phyloP scores from a whole-genome alignment of 2,797 vertebrate genomes.

The Anabacerthia variegaticeps region DNA sequence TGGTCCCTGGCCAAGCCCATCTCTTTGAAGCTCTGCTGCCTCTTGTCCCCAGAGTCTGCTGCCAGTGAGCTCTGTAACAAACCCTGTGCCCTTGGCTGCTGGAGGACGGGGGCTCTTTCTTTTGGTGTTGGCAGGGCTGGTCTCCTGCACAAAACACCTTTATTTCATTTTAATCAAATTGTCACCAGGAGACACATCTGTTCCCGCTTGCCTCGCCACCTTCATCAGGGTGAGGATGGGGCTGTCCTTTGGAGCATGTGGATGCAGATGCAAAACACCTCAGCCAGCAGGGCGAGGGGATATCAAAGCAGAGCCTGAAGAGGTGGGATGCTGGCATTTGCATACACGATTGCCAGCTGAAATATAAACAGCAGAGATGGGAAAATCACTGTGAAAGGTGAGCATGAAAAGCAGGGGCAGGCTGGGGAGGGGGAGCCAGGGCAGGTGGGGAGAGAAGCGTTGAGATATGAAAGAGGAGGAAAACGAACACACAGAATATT shows the following conservation, averaged over 20 bases:
- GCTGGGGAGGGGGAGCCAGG: neutral
- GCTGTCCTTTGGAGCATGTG: slow-evolving; percentile 10
- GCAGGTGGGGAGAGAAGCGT: neutral
- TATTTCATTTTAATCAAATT: slow-evolving; percentile 66
- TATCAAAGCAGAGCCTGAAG: slow-evolving; percentile 57
- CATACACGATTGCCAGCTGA: neutral
- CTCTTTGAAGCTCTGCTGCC: neutral
- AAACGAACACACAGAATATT: slow-evolving; percentile 59
- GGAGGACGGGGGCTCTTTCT: neutral
- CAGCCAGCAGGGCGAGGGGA: slow-evolving; percentile 9
- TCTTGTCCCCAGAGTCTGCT: rapidly evolving
- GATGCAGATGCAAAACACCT: slow-evolving; percentile 27
- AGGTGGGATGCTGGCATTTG: slow-evolving; percentile 53
- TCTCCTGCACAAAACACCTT: neutral
- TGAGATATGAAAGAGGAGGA: slow-evolving; percentile 36
- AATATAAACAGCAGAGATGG: slow-evolving; percentile 25
- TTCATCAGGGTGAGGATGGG: slow-evolving; percentile 57
- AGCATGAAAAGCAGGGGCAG: slow-evolving; percentile 34
- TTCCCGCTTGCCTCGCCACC: slow-evolving; percentile 34
- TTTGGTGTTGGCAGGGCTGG: neutral
- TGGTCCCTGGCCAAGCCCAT: neutral
- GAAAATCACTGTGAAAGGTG: slow-evolving; percentile 14
- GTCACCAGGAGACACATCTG: slow-evolving; percentile 49
- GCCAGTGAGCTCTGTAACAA: rapidly evolving
- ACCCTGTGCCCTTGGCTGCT: neutral